A percentile compares a stretch with the other conserved stretches of the same genome.
phyloP scores from a whole-genome alignment of 2,797 vertebrate genomes.

The Mus spretus region DNA sequence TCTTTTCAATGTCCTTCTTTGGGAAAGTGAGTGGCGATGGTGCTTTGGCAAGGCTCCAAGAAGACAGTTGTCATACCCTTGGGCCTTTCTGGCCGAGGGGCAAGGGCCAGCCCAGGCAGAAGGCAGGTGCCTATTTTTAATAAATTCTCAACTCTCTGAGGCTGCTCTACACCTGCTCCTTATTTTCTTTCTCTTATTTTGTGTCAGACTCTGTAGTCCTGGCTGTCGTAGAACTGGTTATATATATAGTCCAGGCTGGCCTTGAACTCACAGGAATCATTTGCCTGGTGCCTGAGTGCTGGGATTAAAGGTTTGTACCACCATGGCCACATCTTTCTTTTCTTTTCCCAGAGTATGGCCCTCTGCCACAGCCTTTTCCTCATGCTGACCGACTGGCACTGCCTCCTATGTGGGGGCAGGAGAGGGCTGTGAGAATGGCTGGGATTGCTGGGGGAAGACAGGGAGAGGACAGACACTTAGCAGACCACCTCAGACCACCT shows the following conservation, averaged over 20 bases:
- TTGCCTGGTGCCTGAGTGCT: background rate
- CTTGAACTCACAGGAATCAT: background rate
- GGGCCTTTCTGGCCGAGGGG: background rate
- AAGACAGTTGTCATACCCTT: background rate
- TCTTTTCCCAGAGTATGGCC: background rate
- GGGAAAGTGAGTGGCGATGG: conserved; percentile 45
- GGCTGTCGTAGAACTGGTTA: background rate
- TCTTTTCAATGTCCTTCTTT: conserved; percentile 66
- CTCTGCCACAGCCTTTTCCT: background rate
- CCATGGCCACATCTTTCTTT: background rate
- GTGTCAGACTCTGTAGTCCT: background rate
- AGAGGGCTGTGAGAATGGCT: background rate
- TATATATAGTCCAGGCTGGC: background rate
- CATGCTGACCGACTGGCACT: background rate
- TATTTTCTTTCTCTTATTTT: background rate
- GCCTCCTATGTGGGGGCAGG: background rate
- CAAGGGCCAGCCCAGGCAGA: background rate
- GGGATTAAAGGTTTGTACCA: background rate
- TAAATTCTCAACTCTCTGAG: background rate
- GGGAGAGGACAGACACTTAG: background rate
- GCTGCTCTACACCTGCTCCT: background rate
- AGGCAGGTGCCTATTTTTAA: background rate
- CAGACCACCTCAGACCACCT: background rate
- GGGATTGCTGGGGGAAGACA: background rate
- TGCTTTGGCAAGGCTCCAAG: background rate